phyloP scores from a whole-genome alignment of 2,888 invertebrate genomes.

The Zeuzera pyrina region DNA sequence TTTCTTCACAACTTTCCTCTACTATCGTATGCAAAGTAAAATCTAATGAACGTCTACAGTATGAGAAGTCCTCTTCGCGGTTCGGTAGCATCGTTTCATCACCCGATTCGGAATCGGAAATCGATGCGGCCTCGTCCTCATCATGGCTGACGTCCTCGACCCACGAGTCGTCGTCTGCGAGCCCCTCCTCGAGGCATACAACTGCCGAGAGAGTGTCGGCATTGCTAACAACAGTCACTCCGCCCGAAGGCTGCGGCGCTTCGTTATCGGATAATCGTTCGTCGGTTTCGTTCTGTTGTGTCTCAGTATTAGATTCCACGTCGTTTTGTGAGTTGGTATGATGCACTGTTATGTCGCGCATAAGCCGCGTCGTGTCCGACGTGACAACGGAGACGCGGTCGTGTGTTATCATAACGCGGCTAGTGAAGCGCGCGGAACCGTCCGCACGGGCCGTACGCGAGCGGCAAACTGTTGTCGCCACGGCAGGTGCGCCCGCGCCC shows the following conservation, averaged over 20 bases:
- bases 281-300: constrained; percentile 49
- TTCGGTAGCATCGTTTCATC: constrained; percentile 80
- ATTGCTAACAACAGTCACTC: constrained; percentile 80
- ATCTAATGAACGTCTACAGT: constrained; percentile 87
- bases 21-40: constrained; percentile 94
- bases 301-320: constrained; percentile 33
- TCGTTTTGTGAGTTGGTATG: constrained; percentile 77
- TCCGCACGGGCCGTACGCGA: constrained; percentile 70
- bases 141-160: constrained; percentile 90
- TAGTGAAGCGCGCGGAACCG: constrained; percentile 83
- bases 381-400: constrained; percentile 84
- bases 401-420: constrained; percentile 93
- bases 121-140: constrained; percentile 80
- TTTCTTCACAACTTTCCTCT: constrained; percentile 96
- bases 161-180: constrained; percentile 94
- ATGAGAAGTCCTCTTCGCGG: constrained; percentile 86
- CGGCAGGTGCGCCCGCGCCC: constrained; percentile 65
- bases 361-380: constrained; percentile 81
- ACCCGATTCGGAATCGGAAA: constrained; percentile 78
- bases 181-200: constrained; percentile 86
- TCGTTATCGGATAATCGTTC: constrained; percentile 61
- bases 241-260: constrained; percentile 64
- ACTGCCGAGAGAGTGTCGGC: constrained; percentile 80
- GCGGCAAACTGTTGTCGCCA: constrained; percentile 60
- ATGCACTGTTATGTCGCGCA: constrained; percentile 76